Conservation (phyloP, 2,113 vertebrate genomes). For the Grammomys dolichurus region DNA sequence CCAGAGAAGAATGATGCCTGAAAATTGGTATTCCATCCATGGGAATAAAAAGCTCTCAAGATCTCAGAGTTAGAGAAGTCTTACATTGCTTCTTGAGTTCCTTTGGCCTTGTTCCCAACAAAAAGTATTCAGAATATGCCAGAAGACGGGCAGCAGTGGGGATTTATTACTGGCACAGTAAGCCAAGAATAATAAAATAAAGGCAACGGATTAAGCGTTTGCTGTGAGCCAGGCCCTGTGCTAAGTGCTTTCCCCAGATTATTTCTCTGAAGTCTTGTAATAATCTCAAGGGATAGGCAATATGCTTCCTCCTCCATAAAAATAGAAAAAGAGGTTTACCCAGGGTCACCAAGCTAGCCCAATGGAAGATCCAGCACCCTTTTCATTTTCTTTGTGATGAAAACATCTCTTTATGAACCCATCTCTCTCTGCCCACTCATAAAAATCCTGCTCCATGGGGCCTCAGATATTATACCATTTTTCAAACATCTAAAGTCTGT, state of each 20-base stretch:
- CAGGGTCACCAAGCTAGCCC: neutral
- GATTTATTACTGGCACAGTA: neutral
- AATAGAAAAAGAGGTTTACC: neutral
- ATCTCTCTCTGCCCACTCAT: neutral
- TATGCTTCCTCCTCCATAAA: neutral
- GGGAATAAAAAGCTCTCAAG: neutral
- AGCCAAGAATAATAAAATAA: neutral
- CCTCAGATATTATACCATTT: neutral
- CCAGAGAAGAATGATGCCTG: neutral
- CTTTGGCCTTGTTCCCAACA: neutral
- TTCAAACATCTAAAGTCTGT: neutral
- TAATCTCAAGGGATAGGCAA: neutral
- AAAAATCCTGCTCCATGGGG: neutral
- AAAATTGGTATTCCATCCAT: neutral
- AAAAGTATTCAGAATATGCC: neutral
- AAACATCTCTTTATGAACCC: neutral
- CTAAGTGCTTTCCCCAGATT: neutral
- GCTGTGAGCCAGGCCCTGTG: neutral
- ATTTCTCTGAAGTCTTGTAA: neutral
- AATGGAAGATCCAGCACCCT: neutral
- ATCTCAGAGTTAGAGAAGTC: neutral
- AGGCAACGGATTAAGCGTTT: neutral
- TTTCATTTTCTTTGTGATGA: neutral
- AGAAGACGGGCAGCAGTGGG: neutral
- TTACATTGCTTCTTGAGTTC: neutral